These are phyloP conservation scores for Lucilia cuprina DNA, from an alignment of 1,140 invertebrate genomes.

Conservation along the genomic window DNA sequence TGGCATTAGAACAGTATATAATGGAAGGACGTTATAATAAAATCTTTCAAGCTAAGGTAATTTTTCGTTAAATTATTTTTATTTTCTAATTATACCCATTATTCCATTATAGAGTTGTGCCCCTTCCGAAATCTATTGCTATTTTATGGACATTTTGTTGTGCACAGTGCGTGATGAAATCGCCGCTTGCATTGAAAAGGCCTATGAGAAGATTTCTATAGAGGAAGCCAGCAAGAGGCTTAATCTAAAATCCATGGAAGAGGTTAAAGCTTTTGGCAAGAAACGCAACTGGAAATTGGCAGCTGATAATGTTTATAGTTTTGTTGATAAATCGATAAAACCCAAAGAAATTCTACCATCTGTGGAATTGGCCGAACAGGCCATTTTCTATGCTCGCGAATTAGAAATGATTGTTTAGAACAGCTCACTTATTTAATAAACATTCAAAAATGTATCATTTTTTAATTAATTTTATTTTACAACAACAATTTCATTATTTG, in stretches of 20 bases:
- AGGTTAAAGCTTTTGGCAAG: slow-evolving; percentile 80
- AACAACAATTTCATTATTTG: not conserved
- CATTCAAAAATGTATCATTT: not conserved
- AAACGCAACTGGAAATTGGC: slow-evolving; percentile 84
- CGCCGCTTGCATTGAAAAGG: slow-evolving; percentile 94
- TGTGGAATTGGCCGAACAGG: slow-evolving; percentile 86
- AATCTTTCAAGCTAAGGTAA: slow-evolving; percentile 69
- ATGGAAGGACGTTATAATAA: slow-evolving; percentile 99
- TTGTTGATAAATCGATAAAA: slow-evolving; percentile 74
- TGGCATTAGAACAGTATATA: slow-evolving; percentile 96
- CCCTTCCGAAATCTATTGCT: slow-evolving; percentile 94
- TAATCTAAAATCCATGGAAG: slow-evolving; percentile 80
- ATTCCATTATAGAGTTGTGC: slow-evolving; percentile 85
- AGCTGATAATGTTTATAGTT: slow-evolving; percentile 82
- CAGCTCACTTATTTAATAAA: slow-evolving; percentile 35
- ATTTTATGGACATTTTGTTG: slow-evolving; percentile 96
- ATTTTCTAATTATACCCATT: slow-evolving; percentile 29
- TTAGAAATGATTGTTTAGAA: slow-evolving; percentile 98
- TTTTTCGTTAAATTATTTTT: not conserved
- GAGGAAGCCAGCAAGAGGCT: slow-evolving; percentile 90
- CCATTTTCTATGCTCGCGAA: slow-evolving; percentile 96
- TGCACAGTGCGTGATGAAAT: slow-evolving; percentile 97
- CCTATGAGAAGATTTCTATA: slow-evolving; percentile 89
- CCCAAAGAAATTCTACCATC: slow-evolving; percentile 86
- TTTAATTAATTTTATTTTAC: slow-evolving; percentile 16